A percentile compares a stretch with the other conserved stretches of the same genome.
These are phyloP conservation scores for Datnioides undecimradiatus DNA, from an alignment of 2,113 vertebrate species.

Conservation along the genomic window DNA sequence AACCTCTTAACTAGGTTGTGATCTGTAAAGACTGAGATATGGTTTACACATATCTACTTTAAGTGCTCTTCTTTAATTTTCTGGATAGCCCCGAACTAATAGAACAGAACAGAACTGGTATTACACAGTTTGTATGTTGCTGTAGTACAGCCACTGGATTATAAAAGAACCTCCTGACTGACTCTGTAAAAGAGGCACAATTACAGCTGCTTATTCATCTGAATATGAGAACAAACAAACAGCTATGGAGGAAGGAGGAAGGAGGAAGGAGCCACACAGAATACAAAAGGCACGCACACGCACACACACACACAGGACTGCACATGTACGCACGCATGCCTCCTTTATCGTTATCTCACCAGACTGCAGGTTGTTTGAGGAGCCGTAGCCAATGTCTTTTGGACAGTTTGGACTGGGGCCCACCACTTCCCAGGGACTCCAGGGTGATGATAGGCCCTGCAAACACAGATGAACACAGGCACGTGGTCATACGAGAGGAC, in stretches of 20 bases:
- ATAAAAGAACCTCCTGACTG: background rate
- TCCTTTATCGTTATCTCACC: constrained; percentile 84
- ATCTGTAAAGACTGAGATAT: background rate
- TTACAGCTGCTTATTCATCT: background rate
- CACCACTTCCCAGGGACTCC: constrained; percentile 84
- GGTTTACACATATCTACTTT: background rate
- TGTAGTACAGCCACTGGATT: background rate
- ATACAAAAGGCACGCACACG: background rate
- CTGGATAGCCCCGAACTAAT: background rate
- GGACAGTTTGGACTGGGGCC: constrained; percentile 83
- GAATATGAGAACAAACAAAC: background rate
- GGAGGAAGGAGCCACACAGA: background rate
- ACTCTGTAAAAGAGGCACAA: background rate
- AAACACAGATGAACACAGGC: constrained; percentile 39
- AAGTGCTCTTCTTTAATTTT: background rate
- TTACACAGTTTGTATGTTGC: background rate
- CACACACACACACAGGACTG: constrained; percentile 18
- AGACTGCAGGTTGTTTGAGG: constrained; percentile 91
- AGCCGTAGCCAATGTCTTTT: constrained; percentile 92
- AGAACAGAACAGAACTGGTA: too few species aligned
- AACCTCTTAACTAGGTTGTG: background rate
- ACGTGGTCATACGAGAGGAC: constrained; percentile 17
- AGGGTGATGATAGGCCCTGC: constrained; percentile 89
- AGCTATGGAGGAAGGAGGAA: too few species aligned
- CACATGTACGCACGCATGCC: constrained; percentile 9